Conservation (phyloP, 1,140 invertebrate species). For the Galleria mellonella region DNA sequence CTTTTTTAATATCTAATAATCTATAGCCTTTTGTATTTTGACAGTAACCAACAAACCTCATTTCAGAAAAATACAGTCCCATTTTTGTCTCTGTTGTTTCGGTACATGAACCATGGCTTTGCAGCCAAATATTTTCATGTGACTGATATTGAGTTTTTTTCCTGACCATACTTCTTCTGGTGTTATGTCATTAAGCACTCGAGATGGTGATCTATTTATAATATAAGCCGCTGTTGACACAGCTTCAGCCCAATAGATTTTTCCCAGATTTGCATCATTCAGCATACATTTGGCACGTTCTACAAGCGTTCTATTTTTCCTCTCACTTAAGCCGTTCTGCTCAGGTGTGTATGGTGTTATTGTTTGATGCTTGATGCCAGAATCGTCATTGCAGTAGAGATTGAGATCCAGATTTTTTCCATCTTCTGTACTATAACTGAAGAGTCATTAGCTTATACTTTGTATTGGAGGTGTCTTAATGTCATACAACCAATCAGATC, state of each 20-base stretch:
- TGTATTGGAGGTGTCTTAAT: constrained; percentile 18
- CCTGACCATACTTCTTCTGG: constrained; percentile 39
- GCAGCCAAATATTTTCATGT: constrained; percentile 31
- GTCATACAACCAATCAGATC: constrained; percentile 28
- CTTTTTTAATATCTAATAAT: constrained; percentile 11
- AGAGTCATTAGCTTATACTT: constrained; percentile 20
- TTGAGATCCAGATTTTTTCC: too few species aligned
- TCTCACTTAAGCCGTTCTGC: constrained; percentile 43
- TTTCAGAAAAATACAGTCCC: constrained; percentile 19
- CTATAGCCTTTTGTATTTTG: constrained; percentile 20
- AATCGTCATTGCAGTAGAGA: too few species aligned
- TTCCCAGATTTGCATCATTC: neutral
- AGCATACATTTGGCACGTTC: constrained; percentile 33
- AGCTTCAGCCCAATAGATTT: constrained; percentile 38
- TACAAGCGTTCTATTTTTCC: constrained; percentile 26
- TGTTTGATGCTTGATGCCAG: constrained; percentile 26
- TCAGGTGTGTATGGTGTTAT: constrained; percentile 50
- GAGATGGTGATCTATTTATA: constrained; percentile 27
- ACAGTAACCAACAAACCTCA: constrained; percentile 24
- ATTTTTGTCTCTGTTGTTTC: constrained; percentile 26
- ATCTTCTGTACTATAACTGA: too few species aligned
- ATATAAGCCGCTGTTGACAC: constrained; percentile 30
- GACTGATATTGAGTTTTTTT: constrained; percentile 20
- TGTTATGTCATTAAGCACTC: constrained; percentile 13
- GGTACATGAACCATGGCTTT: constrained; percentile 21